A percentile compares a stretch with the other conserved stretches of the same genome.
Conservation (phyloP, 2,888 invertebrate species). For the Minunthozetes semirufus region DNA sequence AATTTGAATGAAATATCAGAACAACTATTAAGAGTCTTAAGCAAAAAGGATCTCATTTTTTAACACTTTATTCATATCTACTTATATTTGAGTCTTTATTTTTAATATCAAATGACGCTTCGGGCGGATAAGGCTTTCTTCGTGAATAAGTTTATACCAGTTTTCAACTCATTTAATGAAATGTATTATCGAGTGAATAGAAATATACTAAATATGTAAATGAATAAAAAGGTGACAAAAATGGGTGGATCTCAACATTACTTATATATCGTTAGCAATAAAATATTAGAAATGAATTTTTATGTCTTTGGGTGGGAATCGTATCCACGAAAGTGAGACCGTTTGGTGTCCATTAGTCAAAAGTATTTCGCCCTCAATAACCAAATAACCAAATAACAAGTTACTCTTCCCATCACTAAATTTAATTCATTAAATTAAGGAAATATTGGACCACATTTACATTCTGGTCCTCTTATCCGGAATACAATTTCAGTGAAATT, state of each 20-base stretch:
- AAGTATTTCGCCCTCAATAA: too few relatives aligned
- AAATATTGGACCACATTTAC: too few relatives aligned
- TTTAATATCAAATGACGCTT: constrained; percentile 18
- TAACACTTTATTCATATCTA: background rate
- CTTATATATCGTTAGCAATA: constrained; percentile 1
- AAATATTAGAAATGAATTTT: constrained; percentile 10
- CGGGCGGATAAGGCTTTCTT: constrained; percentile 14
- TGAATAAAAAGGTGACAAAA: constrained; percentile 24
- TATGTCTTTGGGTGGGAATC: constrained; percentile 6
- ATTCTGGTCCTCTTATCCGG: too few relatives aligned
- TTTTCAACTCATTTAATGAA: background rate
- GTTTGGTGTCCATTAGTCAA: too few relatives aligned
- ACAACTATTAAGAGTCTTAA: background rate
- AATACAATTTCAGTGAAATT: too few relatives aligned
- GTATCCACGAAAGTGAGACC: background rate
- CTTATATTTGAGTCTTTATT: background rate
- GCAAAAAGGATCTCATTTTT: background rate
- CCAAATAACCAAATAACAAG: too few relatives aligned
- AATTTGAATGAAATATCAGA: background rate
- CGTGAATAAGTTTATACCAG: background rate
- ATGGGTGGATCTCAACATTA: constrained; percentile 20
- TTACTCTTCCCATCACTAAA: too few relatives aligned
- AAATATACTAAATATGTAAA: constrained; percentile 11
- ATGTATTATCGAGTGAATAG: background rate
- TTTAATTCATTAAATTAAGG: too few relatives aligned